Evolutionary conservation across 2,888 invertebrate genomes (phyloP), one percentile per base, ranked within the genome.

Genomic region (Salpingus planirostris): DNA sequence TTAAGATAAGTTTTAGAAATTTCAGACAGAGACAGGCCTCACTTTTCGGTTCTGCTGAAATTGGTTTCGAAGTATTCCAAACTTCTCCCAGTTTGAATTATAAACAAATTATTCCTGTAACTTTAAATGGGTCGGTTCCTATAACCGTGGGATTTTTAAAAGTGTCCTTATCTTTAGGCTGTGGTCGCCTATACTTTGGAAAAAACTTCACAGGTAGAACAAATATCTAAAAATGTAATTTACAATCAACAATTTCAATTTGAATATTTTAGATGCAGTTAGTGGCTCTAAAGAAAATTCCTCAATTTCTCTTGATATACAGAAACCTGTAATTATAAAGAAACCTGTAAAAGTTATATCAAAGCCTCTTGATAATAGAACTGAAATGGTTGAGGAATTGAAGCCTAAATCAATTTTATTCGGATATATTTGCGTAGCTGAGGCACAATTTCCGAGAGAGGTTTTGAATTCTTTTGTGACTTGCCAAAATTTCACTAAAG

Each of bases 401-500:
- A n/a, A n/a, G n/a, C 30, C 14, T 18, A 37, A 50, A 38, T 42
- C 60, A 49, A 54, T 71, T 43, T 55, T 72, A 14, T 66, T 69
- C 44, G 67, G 68, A 24, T 61, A 71, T 36, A 57, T 72, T 42
- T 67, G 68, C 42, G 52, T 71, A 22, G 60, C 67, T 2, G 66
- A 69, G 51, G 70, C 67, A 12, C 63, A 62, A 43, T 65, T 65
- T 52, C 54, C 65, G 15, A 52, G 59, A 27, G 47, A 55, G 23
- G 49, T 55, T 13, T 33, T 47, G 23, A 63, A 57, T 46, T 64
- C 67, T 2, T 71, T 65, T 42, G 48, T 71, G 21, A 60, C 65
- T 41, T 70, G 67, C 44, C 63, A 64, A 43, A 66, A 66, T 15
- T 71, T 70, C 54, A 67, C 66, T 61, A 59, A 62, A 39, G 65